These are phyloP conservation scores for Sebastes hubbsi DNA, from an alignment of 2,797 vertebrate species.

Conservation along the genomic window DNA sequence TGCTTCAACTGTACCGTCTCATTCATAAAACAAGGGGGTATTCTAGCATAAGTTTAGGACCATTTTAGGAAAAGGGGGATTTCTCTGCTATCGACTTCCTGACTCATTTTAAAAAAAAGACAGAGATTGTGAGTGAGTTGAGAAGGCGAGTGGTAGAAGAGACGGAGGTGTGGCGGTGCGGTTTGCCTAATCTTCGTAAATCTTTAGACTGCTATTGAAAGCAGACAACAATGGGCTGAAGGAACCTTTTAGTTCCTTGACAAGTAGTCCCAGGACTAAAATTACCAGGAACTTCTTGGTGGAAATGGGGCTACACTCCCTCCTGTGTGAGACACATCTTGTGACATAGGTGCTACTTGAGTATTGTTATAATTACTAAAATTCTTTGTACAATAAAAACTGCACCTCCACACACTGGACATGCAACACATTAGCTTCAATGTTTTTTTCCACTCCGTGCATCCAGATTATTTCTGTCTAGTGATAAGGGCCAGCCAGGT, in stretches of 20 bases:
- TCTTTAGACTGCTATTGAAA: too few species aligned
- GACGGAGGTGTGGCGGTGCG: too few species aligned
- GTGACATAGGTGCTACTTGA: neutral
- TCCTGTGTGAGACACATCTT: neutral
- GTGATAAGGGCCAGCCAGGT: slow-evolving; percentile 72
- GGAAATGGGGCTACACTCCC: neutral
- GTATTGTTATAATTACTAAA: neutral
- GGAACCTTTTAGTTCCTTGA: too few species aligned
- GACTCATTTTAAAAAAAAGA: neutral
- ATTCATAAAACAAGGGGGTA: neutral
- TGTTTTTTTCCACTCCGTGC: slow-evolving; percentile 75
- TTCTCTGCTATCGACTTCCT: neutral
- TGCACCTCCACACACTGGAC: slow-evolving; percentile 65
- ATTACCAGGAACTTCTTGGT: too few species aligned
- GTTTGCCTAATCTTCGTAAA: too few species aligned
- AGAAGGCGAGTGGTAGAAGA: neutral
- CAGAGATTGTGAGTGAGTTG: neutral
- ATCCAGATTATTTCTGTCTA: slow-evolving; percentile 81
- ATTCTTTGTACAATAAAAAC: slow-evolving; percentile 10
- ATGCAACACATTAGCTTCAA: slow-evolving; percentile 74
- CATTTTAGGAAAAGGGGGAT: neutral
- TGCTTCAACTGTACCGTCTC: neutral
- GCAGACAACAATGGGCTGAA: too few species aligned
- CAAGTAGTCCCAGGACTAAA: too few species aligned
- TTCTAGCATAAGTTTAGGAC: neutral